Conservation (phyloP, 1,140 invertebrate genomes). For the Pygmarrhopalites habei region DNA sequence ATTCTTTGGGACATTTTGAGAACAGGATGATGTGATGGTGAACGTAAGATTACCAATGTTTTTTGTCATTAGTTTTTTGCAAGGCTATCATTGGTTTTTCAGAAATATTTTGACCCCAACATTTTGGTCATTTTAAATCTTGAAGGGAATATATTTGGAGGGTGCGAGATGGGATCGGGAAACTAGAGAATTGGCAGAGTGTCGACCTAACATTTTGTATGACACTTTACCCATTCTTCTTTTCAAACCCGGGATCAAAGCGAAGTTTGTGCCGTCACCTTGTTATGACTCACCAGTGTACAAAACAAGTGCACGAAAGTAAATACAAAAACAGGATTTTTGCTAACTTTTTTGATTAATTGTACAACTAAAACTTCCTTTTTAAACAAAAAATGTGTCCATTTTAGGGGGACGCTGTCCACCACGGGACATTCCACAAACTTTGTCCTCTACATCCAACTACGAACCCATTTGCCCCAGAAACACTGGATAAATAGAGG, state of each 20-base stretch:
- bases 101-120: no score
- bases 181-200: constrained; percentile 56
- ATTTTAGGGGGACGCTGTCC: constrained; percentile 65
- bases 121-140: no score
- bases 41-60: no score
- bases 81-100: no score
- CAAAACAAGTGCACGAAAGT: constrained; percentile 75
- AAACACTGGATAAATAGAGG: constrained; percentile 71
- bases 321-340: no score
- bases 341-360: no score
- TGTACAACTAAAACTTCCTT: no score
- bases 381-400: no score
- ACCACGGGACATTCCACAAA: constrained; percentile 84
- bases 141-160: constrained; percentile 69
- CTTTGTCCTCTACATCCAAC: constrained; percentile 70
- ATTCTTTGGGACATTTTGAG: no score
- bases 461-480: constrained; percentile 56
- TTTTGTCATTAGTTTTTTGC: no score
- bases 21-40: constrained; percentile 21
- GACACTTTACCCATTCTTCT: constrained; percentile 69
- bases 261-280: constrained; percentile 47
- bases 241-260: constrained; percentile 59
- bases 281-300: constrained; percentile 76
- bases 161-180: constrained; percentile 72
- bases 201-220: constrained; percentile 65